Conservation (phyloP, 2,888 invertebrate genomes). For the Papilio demoleus region DNA sequence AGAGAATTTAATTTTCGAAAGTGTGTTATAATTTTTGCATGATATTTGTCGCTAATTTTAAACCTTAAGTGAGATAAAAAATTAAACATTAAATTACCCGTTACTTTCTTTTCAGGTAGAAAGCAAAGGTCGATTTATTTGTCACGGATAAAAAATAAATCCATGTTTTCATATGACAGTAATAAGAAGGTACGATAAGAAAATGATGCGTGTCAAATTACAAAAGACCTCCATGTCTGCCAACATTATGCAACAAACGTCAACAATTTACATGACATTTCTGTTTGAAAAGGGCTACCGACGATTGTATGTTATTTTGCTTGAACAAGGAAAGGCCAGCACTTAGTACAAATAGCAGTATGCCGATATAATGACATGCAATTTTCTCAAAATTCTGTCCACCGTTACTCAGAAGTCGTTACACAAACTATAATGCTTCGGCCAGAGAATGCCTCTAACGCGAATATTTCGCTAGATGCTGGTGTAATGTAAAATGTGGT, state of each 20-base stretch:
- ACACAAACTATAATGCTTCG: conserved; percentile 18
- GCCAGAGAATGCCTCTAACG: no score
- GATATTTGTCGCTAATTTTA: background rate
- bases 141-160: background rate
- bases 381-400: conserved; percentile 51
- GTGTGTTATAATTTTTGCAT: background rate
- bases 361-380: conserved; percentile 48
- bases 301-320: conserved; percentile 65
- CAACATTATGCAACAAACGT: conserved; percentile 57
- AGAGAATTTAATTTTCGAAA: background rate
- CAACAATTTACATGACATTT: conserved; percentile 68
- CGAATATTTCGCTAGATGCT: no score
- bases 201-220: conserved; percentile 24
- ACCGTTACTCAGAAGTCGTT: conserved; percentile 33
- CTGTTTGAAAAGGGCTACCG: conserved; percentile 62
- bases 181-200: background rate
- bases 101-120: background rate
- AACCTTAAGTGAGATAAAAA: background rate
- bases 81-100: background rate
- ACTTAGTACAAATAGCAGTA: conserved; percentile 50
- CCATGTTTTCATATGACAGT: conserved; percentile 8
- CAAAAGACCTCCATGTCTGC: conserved; percentile 51
- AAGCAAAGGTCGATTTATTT: conserved; percentile 9
- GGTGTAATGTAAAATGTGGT: no score
- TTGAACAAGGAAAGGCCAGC: conserved; percentile 52